A percentile compares a stretch with the other conserved stretches of the same genome.
Evolutionary conservation across 2,888 invertebrate species (phyloP).

Genomic region (Hermaeophaga mercurialis): DNA sequence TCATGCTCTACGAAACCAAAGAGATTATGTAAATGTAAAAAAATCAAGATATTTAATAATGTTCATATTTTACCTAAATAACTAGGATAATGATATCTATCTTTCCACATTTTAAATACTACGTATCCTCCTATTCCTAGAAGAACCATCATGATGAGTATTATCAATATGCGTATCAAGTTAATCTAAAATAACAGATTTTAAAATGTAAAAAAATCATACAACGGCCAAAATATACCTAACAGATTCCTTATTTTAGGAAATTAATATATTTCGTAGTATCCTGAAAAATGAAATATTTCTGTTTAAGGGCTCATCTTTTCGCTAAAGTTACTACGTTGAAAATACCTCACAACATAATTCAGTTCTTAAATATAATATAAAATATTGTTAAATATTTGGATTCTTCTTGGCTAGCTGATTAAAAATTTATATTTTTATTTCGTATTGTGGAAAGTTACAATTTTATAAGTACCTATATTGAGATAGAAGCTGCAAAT

Average conservation of each 20-base stretch:
- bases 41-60: background rate
- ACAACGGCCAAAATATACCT: too few relatives aligned
- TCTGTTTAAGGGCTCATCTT: background rate
- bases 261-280: too few relatives aligned
- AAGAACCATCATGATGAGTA: slow-evolving; percentile 41
- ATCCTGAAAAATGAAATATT: too few relatives aligned
- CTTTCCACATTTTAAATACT: slow-evolving; percentile 45
- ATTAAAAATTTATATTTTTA: background rate
- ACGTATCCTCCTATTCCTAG: slow-evolving; percentile 42
- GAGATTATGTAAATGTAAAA: background rate
- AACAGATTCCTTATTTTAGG: too few relatives aligned
- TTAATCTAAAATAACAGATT: slow-evolving; percentile 48
- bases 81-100: slow-evolving; percentile 44
- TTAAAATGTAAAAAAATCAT: slow-evolving; percentile 5
- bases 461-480: too few relatives aligned
- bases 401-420: background rate
- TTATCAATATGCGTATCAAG: slow-evolving; percentile 42
- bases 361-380: background rate
- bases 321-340: background rate
- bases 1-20: slow-evolving; percentile 33
- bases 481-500: too few relatives aligned
- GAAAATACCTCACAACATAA: too few relatives aligned
- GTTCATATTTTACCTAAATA: slow-evolving; percentile 46
- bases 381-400: background rate
- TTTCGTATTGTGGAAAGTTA: too few relatives aligned